Conservation (phyloP, 2,888 invertebrate species). For the Pharmacophagus antenor region DNA sequence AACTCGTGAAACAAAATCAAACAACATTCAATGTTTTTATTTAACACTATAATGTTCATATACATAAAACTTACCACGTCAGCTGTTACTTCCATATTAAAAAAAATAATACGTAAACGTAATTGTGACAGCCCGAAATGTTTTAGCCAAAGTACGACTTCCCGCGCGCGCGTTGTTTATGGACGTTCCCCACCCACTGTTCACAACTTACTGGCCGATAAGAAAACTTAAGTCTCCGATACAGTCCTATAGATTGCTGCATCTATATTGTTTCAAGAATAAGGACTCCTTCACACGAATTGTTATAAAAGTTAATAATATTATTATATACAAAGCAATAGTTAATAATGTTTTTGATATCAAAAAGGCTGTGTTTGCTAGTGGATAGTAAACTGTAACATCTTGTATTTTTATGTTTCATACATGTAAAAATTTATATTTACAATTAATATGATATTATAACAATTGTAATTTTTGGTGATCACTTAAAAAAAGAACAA, state of each 20-base stretch:
- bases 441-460: too few species aligned
- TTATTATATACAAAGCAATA: too few species aligned
- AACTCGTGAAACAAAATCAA: neutral
- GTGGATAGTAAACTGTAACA: too few species aligned
- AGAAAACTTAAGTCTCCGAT: slow-evolving; percentile 29
- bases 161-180: slow-evolving; percentile 27
- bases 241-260: slow-evolving; percentile 18
- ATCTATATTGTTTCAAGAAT: slow-evolving; percentile 15
- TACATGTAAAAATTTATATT: too few species aligned
- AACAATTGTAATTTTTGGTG: too few species aligned
- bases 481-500: too few species aligned
- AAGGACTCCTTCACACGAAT: slow-evolving; percentile 3
- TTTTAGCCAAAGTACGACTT: slow-evolving; percentile 17
- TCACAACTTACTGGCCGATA: slow-evolving; percentile 29
- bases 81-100: slow-evolving; percentile 63
- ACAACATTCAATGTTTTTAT: neutral
- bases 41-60: neutral
- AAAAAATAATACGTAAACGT: neutral
- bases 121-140: slow-evolving; percentile 2
- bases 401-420: too few species aligned
- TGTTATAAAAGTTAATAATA: neutral
- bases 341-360: too few species aligned
- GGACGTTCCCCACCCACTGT: slow-evolving; percentile 28
- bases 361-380: too few species aligned
- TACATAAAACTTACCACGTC: slow-evolving; percentile 61